phyloP scores from a whole-genome alignment of 2,113 vertebrate species.

The Mastomys coucha region DNA sequence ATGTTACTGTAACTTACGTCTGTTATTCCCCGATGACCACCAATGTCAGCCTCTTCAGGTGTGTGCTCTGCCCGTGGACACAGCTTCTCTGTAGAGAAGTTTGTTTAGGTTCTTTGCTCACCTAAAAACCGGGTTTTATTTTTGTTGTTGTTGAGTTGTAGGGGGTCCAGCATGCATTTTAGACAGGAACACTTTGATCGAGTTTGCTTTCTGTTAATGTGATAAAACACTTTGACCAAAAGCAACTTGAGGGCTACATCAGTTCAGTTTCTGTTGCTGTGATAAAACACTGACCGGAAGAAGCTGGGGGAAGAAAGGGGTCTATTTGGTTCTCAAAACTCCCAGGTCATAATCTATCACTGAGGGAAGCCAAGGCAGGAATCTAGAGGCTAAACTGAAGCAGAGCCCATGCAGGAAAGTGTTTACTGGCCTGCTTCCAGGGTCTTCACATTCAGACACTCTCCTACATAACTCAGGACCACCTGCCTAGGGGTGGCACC shows the following conservation, averaged over 20 bases:
- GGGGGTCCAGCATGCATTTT: not conserved
- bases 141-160: not conserved
- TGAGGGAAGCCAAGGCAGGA: not conserved
- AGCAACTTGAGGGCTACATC: not conserved
- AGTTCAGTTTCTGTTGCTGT: not conserved
- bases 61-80: too few species aligned
- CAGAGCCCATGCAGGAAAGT: not conserved
- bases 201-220: not conserved
- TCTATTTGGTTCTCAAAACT: not conserved
- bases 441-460: not conserved
- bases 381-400: not conserved
- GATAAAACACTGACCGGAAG: not conserved
- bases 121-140: not conserved
- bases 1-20: not conserved
- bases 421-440: not conserved
- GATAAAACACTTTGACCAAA: not conserved
- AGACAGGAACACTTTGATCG: not conserved
- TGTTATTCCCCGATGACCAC: not conserved
- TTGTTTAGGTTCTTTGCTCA: not conserved
- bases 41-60: not conserved
- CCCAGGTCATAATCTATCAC: not conserved
- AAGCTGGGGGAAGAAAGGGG: too few species aligned
- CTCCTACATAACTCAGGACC: not conserved
- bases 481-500: not conserved
- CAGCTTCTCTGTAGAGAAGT: not conserved